phyloP scores from a whole-genome alignment of 92 coral and sea anemone genomes.

The Ricordea florida region DNA sequence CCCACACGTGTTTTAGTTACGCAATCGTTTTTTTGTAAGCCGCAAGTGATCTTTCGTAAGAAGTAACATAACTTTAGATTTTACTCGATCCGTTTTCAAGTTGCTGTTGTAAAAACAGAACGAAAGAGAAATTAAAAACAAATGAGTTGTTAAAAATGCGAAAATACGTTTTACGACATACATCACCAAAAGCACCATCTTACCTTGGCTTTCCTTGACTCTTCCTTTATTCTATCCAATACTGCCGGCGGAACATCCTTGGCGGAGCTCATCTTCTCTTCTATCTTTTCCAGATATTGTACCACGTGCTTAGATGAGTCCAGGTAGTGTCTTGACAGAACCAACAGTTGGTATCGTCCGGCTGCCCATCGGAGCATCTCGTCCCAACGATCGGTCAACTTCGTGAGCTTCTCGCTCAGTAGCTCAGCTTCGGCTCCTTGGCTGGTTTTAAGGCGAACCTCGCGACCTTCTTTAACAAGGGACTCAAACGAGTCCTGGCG shows the following conservation, averaged over 20 bases:
- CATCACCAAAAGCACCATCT: background rate
- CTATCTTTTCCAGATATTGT: conserved; percentile 89
- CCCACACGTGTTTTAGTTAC: too few species aligned
- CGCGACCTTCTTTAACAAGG: conserved; percentile 92
- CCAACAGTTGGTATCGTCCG: conserved; percentile 93
- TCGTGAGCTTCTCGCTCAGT: conserved; percentile 80
- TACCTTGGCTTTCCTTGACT: conserved; percentile 92
- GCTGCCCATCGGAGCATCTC: conserved; percentile 99
- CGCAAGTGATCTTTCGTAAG: too few species aligned
- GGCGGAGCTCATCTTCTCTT: conserved; percentile 83
- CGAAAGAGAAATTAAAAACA: too few species aligned
- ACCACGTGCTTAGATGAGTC: conserved; percentile 89
- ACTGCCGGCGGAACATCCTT: conserved; percentile 90
- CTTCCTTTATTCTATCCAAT: conserved; percentile 83
- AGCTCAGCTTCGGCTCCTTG: conserved; percentile 81
- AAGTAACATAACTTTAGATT: too few species aligned
- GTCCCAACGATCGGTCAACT: conserved; percentile 93
- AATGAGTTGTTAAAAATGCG: background rate
- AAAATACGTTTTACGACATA: background rate
- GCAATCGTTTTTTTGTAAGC: too few species aligned
- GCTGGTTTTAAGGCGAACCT: conserved; percentile 79
- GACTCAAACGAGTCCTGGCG: conserved; percentile 87
- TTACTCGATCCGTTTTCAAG: too few species aligned
- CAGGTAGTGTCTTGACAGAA: conserved; percentile 89
- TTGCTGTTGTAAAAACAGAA: too few species aligned